Conservation (phyloP, 2,888 invertebrate species). For the Machimus atricapillus region DNA sequence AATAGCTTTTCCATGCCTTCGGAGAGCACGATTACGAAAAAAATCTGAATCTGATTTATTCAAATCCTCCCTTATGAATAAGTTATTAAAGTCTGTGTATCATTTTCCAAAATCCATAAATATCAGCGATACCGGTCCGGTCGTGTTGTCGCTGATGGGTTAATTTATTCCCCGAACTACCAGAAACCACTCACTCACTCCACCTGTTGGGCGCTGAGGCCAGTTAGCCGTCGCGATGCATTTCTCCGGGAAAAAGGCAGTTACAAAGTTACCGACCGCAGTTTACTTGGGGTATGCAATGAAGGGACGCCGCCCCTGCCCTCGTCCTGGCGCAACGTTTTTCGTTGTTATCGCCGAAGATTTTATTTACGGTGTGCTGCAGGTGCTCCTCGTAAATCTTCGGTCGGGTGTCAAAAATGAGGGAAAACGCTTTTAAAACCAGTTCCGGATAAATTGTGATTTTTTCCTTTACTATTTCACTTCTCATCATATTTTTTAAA, state of each 20-base stretch:
- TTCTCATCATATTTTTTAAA: not conserved
- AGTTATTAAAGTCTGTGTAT: constrained; percentile 28
- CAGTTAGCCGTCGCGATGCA: not conserved
- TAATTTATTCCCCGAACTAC: not conserved
- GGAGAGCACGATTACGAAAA: not conserved
- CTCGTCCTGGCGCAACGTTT: not conserved
- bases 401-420: not conserved
- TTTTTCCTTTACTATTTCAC: not conserved
- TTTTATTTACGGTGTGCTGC: not conserved
- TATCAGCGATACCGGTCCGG: not conserved
- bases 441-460: not conserved
- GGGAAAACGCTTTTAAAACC: not conserved
- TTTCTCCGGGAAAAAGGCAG: not conserved
- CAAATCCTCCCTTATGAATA: constrained; percentile 35
- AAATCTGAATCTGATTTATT: constrained; percentile 9
- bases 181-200: not conserved
- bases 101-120: constrained; percentile 21
- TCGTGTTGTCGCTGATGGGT: not conserved
- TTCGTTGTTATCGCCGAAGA: not conserved
- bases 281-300: not conserved
- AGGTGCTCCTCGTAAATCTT: not conserved
- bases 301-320: not conserved
- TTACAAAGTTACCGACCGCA: not conserved
- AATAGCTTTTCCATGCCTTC: not conserved
- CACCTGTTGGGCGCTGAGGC: not conserved